Evolutionary conservation across 2,797 vertebrate genomes (phyloP), one percentile per base, ranked within the genome.

Genomic region (Simalia tracyae): DNA sequence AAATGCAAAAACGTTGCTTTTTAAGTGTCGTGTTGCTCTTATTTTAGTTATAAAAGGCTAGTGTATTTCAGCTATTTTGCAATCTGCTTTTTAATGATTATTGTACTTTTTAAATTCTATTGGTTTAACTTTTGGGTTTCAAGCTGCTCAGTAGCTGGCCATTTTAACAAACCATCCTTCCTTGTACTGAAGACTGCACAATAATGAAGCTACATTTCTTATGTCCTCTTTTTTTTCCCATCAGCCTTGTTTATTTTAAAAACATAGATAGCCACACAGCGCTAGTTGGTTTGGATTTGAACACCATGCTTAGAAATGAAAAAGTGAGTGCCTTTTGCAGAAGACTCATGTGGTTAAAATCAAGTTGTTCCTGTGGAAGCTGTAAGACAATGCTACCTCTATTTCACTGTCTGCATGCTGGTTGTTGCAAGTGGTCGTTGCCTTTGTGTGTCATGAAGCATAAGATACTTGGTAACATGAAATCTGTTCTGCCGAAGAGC

Each of bases 271-370:
- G 94, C 92, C 91, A 94, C 94, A 92, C 84, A 81, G 87, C 90
- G 92, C 94, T 95, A 93, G 91, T 0, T 90, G 91, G 88, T 93
- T 95, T 94, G 95, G 91, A 95, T 89, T 93, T 91, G 94, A 96
- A 95, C 94, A 92, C 92, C 94, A 95, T 94, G 6, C 93, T 97
- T 96, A 94, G 95, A 96, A 96, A 97, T 96, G 97, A 96, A 94
- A 96, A 96, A 96, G 97, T 72, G 97, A 97, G 97, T 98, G 97
- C 97, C 97, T 97, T 98, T 98, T 97, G 96, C 96, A 96, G 96
- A 97, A 97, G 96, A 97, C 56, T 96, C 94, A 95, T 97, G 93
- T 95, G 95, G 96, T 95, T 97, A 93, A 95, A 94, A 96, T 96
- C 95, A 94, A 92, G 95, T 81, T 95, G 94, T 95, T 96, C 95